These are phyloP conservation scores for Clarias gariepinus DNA, from an alignment of 2,113 vertebrate genomes.

Conservation along the genomic window DNA sequence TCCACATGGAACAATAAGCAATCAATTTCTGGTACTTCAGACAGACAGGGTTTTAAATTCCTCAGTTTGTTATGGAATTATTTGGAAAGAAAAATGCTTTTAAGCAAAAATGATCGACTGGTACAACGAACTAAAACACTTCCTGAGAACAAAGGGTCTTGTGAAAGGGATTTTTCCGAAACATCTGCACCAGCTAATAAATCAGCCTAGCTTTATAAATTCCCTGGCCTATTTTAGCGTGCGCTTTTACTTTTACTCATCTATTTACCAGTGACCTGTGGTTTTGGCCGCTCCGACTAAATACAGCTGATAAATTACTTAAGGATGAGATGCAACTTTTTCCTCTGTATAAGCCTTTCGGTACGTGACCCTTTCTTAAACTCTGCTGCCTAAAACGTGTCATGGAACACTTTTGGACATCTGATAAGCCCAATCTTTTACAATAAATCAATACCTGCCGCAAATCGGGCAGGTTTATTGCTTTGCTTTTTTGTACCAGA, in stretches of 20 bases:
- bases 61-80: background rate
- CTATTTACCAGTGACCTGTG: conserved; percentile 3
- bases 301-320: conserved; percentile 20
- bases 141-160: background rate
- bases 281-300: background rate
- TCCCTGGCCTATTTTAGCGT: background rate
- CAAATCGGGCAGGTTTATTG: conserved; percentile 5
- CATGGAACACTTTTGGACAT: background rate
- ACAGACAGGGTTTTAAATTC: background rate
- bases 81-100: background rate
- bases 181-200: background rate
- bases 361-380: background rate
- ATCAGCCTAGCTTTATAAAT: background rate
- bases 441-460: background rate
- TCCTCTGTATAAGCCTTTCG: background rate
- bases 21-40: background rate
- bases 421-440: background rate
- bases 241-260: background rate
- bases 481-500: background rate
- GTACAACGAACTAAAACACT: background rate
- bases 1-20: background rate
- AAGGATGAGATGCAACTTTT: background rate
- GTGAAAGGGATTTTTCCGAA: background rate
- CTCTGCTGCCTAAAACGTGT: background rate
- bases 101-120: background rate